These are phyloP conservation scores for Brachyistius frenatus DNA, from an alignment of 2,113 vertebrate species.

Conservation along the genomic window DNA sequence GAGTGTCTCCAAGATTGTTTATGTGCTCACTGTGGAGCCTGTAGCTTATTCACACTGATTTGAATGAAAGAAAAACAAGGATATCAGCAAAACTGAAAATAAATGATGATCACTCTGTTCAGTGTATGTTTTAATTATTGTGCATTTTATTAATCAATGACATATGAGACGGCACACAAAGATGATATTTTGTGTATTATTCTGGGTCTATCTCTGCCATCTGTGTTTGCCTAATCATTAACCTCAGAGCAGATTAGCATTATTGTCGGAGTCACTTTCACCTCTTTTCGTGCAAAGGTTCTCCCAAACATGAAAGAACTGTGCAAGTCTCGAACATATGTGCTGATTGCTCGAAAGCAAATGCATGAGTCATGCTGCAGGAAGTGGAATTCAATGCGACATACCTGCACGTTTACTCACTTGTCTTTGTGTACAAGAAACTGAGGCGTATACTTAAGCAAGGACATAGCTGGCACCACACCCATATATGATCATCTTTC, in stretches of 20 bases:
- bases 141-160: background rate
- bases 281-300: background rate
- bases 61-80: background rate
- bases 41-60: background rate
- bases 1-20: conserved; percentile 52
- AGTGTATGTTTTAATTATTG: background rate
- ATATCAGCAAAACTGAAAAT: conserved; percentile 2
- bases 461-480: conserved; percentile 43
- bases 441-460: conserved; percentile 22
- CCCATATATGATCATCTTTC: conserved; percentile 13
- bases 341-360: conserved; percentile 45
- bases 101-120: background rate
- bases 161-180: background rate
- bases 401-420: conserved; percentile 61
- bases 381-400: conserved; percentile 39
- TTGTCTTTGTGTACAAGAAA: conserved; percentile 38
- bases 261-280: background rate
- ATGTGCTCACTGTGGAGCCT: conserved; percentile 23
- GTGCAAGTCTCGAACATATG: conserved; percentile 12
- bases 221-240: background rate
- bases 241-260: background rate
- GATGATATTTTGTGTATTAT: background rate
- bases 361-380: conserved; percentile 21
- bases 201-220: background rate
- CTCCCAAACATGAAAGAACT: background rate